Evolutionary conservation across 1,140 invertebrate species (phyloP).

Genomic region (Bombus difficillimus): DNA sequence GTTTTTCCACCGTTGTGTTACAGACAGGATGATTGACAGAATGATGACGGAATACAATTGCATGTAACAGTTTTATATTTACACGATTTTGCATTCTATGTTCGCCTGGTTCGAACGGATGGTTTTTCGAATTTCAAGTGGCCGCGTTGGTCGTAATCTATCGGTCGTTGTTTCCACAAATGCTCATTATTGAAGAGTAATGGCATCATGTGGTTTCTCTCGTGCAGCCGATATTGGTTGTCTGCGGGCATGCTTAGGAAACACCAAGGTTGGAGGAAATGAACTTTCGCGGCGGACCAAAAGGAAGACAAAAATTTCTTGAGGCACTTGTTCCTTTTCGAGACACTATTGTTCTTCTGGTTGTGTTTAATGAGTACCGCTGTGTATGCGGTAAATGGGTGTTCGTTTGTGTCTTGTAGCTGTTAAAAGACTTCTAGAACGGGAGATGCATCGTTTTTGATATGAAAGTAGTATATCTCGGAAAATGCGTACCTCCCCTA

Average conservation of each 20-base stretch:
- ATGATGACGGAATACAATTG: too few species aligned
- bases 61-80: too few species aligned
- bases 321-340: constrained; percentile 25
- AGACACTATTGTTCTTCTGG: constrained; percentile 45
- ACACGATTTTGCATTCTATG: neutral
- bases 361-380: constrained; percentile 20
- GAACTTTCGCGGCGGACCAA: constrained; percentile 51
- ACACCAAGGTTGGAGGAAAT: constrained; percentile 64
- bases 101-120: neutral
- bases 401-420: neutral
- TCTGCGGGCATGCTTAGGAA: constrained; percentile 16
- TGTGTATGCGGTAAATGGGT: constrained; percentile 15
- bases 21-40: too few species aligned
- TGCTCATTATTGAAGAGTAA: constrained; percentile 63
- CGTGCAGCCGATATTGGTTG: constrained; percentile 37
- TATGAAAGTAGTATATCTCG: neutral
- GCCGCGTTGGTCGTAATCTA: constrained; percentile 4
- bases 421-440: constrained; percentile 2
- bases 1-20: too few species aligned
- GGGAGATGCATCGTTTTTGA: neutral
- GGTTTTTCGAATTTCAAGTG: constrained; percentile 40
- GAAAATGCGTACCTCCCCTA: neutral
- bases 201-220: constrained; percentile 49
- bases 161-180: constrained; percentile 26
- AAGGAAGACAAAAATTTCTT: constrained; percentile 54